These are phyloP conservation scores for Phyllotreta cruciferae DNA, from an alignment of 2,888 invertebrate species.

Conservation along the genomic window DNA sequence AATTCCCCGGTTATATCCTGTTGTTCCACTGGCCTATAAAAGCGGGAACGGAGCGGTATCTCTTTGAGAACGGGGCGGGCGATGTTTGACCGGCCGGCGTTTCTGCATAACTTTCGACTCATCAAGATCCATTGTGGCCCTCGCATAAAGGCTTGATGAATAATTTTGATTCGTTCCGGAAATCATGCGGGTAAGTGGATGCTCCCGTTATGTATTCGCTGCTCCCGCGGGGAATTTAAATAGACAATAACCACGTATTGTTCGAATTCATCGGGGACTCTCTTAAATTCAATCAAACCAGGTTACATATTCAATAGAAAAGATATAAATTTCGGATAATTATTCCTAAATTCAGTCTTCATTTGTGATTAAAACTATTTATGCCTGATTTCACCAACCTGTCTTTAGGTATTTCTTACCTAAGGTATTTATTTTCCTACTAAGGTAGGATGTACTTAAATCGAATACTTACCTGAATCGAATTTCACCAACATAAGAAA, in stretches of 20 bases:
- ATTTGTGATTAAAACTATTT: too few relatives aligned
- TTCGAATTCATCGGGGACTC: background rate
- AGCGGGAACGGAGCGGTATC: constrained; percentile 15
- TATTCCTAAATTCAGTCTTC: too few relatives aligned
- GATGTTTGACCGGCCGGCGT: constrained; percentile 21
- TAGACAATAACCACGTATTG: constrained; percentile 7
- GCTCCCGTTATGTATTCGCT: constrained; percentile 11
- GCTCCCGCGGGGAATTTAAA: background rate
- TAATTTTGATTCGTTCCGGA: constrained; percentile 25
- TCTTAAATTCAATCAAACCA: too few relatives aligned
- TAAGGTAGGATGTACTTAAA: too few relatives aligned
- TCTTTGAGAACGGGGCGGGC: constrained; percentile 20
- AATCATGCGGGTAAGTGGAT: constrained; percentile 23
- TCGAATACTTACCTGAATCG: too few relatives aligned
- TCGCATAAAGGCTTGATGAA: constrained; percentile 22
- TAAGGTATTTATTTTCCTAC: too few relatives aligned
- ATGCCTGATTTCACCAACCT: too few relatives aligned
- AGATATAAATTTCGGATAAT: too few relatives aligned
- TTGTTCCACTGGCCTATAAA: constrained; percentile 13
- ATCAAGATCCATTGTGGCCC: constrained; percentile 23
- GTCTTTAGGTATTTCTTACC: too few relatives aligned
- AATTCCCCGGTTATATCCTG: too few relatives aligned
- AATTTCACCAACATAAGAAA: too few relatives aligned
- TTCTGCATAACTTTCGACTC: constrained; percentile 23
- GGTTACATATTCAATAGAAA: too few relatives aligned